Percentiles rank a stretch among this genome's conserved stretches.
phyloP scores from a whole-genome alignment of 2,797 vertebrate species.

The Syngnathus rostellatus region DNA sequence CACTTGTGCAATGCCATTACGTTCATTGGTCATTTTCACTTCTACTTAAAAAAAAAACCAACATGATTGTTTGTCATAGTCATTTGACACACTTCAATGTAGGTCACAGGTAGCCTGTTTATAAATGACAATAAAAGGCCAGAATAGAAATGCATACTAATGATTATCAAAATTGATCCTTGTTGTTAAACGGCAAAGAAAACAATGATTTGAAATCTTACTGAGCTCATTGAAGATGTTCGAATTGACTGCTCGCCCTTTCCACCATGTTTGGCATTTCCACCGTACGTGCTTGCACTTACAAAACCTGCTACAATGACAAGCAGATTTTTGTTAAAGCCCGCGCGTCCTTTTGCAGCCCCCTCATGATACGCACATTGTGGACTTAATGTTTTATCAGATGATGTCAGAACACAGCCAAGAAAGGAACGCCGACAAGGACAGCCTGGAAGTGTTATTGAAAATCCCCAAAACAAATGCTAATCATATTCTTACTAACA shows the following conservation, averaged over 20 bases:
- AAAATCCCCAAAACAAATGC: not conserved
- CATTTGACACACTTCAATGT: not conserved
- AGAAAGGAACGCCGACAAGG: not conserved
- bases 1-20: not conserved
- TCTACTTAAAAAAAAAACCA: no score
- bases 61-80: not conserved
- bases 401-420: not conserved
- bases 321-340: not conserved
- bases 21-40: not conserved
- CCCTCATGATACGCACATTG: constrained; percentile 5
- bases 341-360: not conserved
- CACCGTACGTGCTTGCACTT: not conserved
- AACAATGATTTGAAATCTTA: not conserved
- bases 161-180: no score
- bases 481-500: not conserved
- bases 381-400: constrained; percentile 29
- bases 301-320: not conserved
- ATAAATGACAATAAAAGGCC: no score
- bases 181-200: not conserved
- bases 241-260: not conserved
- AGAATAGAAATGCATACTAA: no score
- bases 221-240: not conserved
- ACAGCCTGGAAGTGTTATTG: not conserved
- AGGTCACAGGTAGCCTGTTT: no score
- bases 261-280: not conserved